Conservation (phyloP, 1,140 invertebrate genomes). For the silkworm (Bombyx mori) region DNA sequence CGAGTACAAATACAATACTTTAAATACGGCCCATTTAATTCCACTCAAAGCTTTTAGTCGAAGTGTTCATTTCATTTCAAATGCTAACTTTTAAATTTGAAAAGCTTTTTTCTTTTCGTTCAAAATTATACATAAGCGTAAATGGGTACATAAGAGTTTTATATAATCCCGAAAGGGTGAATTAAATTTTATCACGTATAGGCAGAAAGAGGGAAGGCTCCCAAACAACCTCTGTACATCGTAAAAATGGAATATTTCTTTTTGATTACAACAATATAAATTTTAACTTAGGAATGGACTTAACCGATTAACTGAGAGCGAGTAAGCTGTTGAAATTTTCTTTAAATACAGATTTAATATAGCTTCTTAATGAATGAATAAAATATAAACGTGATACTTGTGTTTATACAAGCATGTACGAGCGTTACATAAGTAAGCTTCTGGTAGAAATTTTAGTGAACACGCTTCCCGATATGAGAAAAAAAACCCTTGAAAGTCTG, state of each 20-base stretch:
- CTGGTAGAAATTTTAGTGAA: too few species aligned
- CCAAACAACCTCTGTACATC: slow-evolving; percentile 49
- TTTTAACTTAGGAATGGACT: slow-evolving; percentile 34
- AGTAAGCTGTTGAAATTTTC: neutral
- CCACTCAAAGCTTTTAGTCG: too few species aligned
- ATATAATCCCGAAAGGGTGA: slow-evolving; percentile 60
- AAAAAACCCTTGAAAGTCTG: too few species aligned
- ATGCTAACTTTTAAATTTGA: neutral
- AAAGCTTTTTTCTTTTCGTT: slow-evolving; percentile 14
- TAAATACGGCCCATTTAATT: too few species aligned
- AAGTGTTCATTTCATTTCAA: too few species aligned
- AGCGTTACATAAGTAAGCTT: too few species aligned
- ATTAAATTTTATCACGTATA: slow-evolving; percentile 67
- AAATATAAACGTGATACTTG: too few species aligned
- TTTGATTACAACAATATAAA: slow-evolving; percentile 71
- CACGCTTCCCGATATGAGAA: too few species aligned
- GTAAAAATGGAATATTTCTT: slow-evolving; percentile 68
- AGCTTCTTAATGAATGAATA: too few species aligned
- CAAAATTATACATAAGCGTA: slow-evolving; percentile 15
- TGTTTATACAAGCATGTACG: too few species aligned
- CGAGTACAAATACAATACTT: too few species aligned
- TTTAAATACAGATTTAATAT: too few species aligned
- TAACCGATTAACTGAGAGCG: slow-evolving; percentile 15
- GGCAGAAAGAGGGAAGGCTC: slow-evolving; percentile 40
- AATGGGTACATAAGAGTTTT: slow-evolving; percentile 29